A percentile compares a stretch with the other conserved stretches of the same genome.
Evolutionary conservation across 2,888 invertebrate genomes (phyloP).

Genomic region (Macrosiphum euphorbiae): DNA sequence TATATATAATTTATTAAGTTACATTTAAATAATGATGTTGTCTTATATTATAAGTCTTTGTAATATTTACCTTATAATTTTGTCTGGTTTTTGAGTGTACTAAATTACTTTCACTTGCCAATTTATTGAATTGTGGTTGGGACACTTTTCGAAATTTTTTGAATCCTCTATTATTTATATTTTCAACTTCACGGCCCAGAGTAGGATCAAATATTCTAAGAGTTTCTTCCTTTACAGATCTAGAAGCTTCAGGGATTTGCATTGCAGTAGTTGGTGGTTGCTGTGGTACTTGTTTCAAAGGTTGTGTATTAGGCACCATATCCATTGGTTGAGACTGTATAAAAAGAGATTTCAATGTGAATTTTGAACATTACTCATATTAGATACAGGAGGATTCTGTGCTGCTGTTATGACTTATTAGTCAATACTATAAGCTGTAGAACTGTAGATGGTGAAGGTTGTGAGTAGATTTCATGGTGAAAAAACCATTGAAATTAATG

Average conservation of each 20-base stretch:
- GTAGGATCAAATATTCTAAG: constrained; percentile 47
- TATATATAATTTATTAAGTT: too few relatives aligned
- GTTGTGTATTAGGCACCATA: constrained; percentile 36
- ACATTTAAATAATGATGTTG: too few relatives aligned
- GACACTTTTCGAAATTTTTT: constrained; percentile 52
- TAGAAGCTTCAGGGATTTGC: not conserved
- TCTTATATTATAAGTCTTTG: too few relatives aligned
- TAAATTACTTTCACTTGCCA: not conserved
- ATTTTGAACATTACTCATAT: constrained; percentile 58
- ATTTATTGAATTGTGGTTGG: constrained; percentile 40
- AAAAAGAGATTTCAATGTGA: constrained; percentile 32
- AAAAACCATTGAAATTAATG: too few relatives aligned
- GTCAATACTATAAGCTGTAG: too few relatives aligned
- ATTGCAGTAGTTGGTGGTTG: constrained; percentile 44
- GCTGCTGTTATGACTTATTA: too few relatives aligned
- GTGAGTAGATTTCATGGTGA: too few relatives aligned
- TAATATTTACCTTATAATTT: not conserved
- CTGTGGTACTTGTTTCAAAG: constrained; percentile 54
- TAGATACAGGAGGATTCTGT: constrained; percentile 40
- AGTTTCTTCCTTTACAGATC: not conserved
- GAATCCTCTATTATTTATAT: constrained; percentile 30
- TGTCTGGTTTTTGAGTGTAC: not conserved
- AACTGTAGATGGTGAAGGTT: too few relatives aligned
- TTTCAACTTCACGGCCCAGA: constrained; percentile 31
- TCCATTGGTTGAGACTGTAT: constrained; percentile 51